phyloP scores from a whole-genome alignment of 2,888 invertebrate species.

The Hecatera dysodea region DNA sequence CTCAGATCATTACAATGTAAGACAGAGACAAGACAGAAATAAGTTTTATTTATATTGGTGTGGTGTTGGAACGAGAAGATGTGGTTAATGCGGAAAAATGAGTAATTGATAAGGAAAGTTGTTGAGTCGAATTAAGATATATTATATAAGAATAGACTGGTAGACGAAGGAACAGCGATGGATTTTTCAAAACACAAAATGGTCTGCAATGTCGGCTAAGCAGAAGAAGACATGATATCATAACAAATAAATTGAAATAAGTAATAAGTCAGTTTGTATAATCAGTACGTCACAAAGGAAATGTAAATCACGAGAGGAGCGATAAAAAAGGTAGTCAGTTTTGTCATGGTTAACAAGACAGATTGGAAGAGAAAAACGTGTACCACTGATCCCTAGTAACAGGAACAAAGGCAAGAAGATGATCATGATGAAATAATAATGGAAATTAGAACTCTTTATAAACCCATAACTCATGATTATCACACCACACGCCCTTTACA shows the following conservation, averaged over 20 bases:
- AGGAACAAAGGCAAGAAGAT: not conserved
- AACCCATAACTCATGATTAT: slow-evolving; percentile 38
- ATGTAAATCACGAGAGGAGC: not conserved
- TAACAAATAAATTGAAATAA: too few relatives aligned
- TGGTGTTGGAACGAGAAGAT: not conserved
- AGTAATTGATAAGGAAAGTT: not conserved
- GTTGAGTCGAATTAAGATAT: not conserved
- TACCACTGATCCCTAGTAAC: not conserved
- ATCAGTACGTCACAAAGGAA: not conserved
- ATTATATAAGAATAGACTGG: not conserved
- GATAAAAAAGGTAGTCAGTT: not conserved
- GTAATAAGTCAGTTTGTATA: too few relatives aligned
- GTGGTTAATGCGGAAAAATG: not conserved
- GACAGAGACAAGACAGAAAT: not conserved
- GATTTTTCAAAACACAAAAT: too few relatives aligned
- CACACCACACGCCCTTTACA: slow-evolving; percentile 27
- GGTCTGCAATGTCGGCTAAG: too few relatives aligned
- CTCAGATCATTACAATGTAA: not conserved
- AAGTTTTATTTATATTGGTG: not conserved
- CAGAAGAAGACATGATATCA: too few relatives aligned
- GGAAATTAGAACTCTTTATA: slow-evolving; percentile 24
- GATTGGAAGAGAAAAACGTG: not conserved
- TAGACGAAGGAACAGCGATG: not conserved
- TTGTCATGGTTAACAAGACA: not conserved
- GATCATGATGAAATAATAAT: not conserved